These are phyloP conservation scores for Montipora sp. DNA, from an alignment of 64 coral and sea anemone genomes.

Conservation along the genomic window DNA sequence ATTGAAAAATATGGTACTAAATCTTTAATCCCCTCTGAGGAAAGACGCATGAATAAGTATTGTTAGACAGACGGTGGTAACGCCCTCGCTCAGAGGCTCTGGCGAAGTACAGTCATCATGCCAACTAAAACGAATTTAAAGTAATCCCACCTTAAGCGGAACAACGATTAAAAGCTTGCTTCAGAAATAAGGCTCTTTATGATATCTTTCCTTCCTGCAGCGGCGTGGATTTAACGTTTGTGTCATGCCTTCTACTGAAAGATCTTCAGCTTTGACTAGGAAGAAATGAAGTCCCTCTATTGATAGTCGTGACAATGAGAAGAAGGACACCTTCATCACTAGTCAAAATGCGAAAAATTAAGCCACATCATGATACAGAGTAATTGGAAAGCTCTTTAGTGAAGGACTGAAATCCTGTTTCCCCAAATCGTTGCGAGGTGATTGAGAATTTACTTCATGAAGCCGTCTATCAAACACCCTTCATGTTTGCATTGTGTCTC, in stretches of 20 bases:
- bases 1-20: not conserved
- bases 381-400: too few species aligned
- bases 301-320: too few species aligned
- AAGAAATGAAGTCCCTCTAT: too few species aligned
- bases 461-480: not conserved
- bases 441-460: not conserved
- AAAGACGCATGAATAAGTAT: not conserved
- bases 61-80: not conserved
- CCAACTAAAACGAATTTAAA: not conserved
- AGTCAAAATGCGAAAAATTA: too few species aligned
- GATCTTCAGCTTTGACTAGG: too few species aligned
- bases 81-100: not conserved
- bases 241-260: too few species aligned
- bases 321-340: too few species aligned
- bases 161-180: not conserved
- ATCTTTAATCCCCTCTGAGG: not conserved
- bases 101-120: not conserved
- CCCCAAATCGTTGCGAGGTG: too few species aligned
- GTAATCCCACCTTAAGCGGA: not conserved
- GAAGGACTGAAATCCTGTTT: too few species aligned
- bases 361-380: too few species aligned
- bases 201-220: too few species aligned
- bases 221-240: too few species aligned
- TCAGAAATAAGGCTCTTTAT: not conserved
- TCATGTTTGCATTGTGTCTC: not conserved